Conservation (phyloP, 2,797 vertebrate genomes). For the Hipposideros larvatus region DNA sequence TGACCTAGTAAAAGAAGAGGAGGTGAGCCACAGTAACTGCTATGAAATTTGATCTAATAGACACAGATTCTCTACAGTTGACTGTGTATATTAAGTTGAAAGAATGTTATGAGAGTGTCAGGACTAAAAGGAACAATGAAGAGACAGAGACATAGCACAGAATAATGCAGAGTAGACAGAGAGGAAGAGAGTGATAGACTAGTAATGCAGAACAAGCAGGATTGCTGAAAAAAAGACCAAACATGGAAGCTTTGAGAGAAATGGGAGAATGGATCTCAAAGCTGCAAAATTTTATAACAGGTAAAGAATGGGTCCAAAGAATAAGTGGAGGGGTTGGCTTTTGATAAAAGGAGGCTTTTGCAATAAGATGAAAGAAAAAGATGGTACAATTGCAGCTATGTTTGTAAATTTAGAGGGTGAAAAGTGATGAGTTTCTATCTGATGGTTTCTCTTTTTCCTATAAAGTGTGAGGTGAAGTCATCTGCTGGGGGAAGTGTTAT, state of each 20-base stretch:
- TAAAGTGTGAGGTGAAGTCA: background rate
- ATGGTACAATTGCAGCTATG: background rate
- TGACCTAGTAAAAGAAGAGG: background rate
- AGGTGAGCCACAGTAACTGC: background rate
- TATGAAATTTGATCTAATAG: background rate
- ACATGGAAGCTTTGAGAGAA: background rate
- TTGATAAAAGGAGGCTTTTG: background rate
- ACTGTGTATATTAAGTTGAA: background rate
- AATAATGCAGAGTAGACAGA: background rate
- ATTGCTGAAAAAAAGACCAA: background rate
- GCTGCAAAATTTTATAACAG: background rate
- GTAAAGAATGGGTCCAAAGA: background rate
- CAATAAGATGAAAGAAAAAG: background rate
- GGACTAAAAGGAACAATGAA: background rate
- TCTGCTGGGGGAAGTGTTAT: background rate
- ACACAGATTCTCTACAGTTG: background rate
- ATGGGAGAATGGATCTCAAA: background rate
- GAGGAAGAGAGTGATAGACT: background rate
- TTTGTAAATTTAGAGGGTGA: background rate
- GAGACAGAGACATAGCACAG: background rate
- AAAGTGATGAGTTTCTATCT: slow-evolving; percentile 30
- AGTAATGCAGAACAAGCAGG: background rate
- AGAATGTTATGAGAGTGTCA: background rate
- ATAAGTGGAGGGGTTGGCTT: background rate
- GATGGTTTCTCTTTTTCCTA: background rate